phyloP scores from a whole-genome alignment of 2,797 vertebrate genomes.

The Carapus acus region DNA sequence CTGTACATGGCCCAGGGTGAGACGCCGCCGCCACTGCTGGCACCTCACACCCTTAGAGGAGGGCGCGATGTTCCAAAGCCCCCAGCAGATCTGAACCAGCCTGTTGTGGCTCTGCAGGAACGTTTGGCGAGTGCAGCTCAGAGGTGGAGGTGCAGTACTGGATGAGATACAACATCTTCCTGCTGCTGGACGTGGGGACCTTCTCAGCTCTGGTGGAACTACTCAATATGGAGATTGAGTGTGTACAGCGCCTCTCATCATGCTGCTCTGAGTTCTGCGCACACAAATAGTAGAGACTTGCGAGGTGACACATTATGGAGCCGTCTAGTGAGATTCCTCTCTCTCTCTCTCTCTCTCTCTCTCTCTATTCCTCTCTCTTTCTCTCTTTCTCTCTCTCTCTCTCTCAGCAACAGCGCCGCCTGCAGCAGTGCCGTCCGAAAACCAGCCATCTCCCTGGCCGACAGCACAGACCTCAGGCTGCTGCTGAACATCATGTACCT shows the following conservation, averaged over 20 bases:
- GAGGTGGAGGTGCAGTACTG: constrained; percentile 91
- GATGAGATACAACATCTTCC: constrained; percentile 94
- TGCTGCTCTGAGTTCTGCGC: too few species aligned
- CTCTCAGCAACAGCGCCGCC: constrained; percentile 88
- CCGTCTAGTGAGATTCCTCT: too few species aligned
- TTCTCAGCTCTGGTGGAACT: constrained; percentile 95
- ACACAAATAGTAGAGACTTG: too few species aligned
- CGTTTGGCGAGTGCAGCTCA: constrained; percentile 85
- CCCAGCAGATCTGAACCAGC: not conserved
- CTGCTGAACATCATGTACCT: constrained; percentile 98
- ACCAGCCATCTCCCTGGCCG: constrained; percentile 95
- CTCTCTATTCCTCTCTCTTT: too few species aligned
- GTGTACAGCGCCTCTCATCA: constrained; percentile 52
- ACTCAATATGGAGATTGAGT: constrained; percentile 99
- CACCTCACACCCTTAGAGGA: not conserved
- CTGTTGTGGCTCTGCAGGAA: constrained; percentile 68
- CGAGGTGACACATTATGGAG: too few species aligned
- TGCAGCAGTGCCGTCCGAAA: constrained; percentile 96
- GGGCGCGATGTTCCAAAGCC: not conserved
- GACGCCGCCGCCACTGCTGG: not conserved
- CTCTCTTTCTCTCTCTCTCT: too few species aligned
- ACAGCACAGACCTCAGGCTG: constrained; percentile 96
- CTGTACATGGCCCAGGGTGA: constrained; percentile 95
- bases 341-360: not conserved
- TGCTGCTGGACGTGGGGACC: constrained; percentile 89